Percentiles rank a stretch among this genome's conserved stretches.
phyloP scores from a whole-genome alignment of 2,113 vertebrate genomes.

The Triplophysa tibetana region DNA sequence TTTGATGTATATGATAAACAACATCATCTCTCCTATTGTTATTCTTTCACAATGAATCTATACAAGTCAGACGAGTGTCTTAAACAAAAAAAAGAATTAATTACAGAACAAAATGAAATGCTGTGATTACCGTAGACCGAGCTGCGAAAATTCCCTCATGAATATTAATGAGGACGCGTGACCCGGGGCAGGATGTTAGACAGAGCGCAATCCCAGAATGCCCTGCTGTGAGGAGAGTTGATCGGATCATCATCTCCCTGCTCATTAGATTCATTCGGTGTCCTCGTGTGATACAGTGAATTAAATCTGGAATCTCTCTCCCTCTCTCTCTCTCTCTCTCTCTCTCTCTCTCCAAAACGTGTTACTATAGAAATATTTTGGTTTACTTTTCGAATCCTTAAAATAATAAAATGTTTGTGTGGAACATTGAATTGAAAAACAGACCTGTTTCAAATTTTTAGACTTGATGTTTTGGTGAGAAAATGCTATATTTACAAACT shows the following conservation, averaged over 20 bases:
- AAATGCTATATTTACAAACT: too few species aligned
- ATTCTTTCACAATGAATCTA: conserved; percentile 59
- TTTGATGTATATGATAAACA: conserved; percentile 72
- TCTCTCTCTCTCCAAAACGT: neutral
- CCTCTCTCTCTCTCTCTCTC: neutral
- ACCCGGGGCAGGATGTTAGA: conserved; percentile 81
- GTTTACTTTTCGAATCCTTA: neutral
- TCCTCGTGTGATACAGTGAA: conserved; percentile 57
- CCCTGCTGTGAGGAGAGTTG: conserved; percentile 78
- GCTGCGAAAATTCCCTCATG: conserved; percentile 75
- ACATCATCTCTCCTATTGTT: conserved; percentile 46
- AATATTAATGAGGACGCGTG: conserved; percentile 84
- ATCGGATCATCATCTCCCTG: conserved; percentile 71
- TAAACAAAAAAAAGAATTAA: neutral
- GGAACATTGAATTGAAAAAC: too few species aligned
- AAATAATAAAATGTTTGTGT: too few species aligned
- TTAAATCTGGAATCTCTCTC: conserved; percentile 36
- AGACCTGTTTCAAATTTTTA: too few species aligned
- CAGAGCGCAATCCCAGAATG: conserved; percentile 67
- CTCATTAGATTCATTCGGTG: conserved; percentile 67
- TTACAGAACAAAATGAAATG: neutral
- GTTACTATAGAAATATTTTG: neutral
- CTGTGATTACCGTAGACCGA: conserved; percentile 58
- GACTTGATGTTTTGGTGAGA: too few species aligned
- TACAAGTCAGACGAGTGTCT: neutral